A percentile compares a stretch with the other conserved stretches of the same genome.
These are phyloP conservation scores for Numenius phaeopus DNA, from an alignment of 2,797 vertebrate genomes.

Conservation along the genomic window DNA sequence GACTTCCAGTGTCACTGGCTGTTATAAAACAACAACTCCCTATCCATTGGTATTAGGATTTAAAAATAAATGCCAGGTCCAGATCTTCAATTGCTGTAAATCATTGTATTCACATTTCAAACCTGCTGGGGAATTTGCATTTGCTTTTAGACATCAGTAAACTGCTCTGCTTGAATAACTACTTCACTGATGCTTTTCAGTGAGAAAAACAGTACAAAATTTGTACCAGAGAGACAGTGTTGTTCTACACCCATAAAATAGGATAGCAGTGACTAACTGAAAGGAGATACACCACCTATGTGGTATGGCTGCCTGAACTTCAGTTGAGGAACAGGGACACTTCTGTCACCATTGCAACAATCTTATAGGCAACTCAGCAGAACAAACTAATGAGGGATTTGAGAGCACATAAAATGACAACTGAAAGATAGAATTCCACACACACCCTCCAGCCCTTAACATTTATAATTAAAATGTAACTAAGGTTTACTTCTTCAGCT, in stretches of 20 bases:
- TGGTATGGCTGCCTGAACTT: neutral
- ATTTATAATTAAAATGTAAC: neutral
- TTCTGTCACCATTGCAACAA: neutral
- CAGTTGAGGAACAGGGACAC: neutral
- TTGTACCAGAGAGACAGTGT: neutral
- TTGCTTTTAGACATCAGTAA: neutral
- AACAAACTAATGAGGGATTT: neutral
- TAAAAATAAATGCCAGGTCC: neutral
- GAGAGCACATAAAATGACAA: neutral
- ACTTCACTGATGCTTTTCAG: neutral
- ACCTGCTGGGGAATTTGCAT: neutral
- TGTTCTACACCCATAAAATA: neutral
- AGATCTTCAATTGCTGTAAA: neutral
- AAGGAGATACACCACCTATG: neutral
- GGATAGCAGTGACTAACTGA: neutral
- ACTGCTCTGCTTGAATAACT: neutral
- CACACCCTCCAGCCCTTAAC: neutral
- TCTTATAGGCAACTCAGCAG: neutral
- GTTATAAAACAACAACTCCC: neutral
- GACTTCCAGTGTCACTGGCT: neutral
- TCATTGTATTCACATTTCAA: neutral
- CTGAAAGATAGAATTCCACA: neutral
- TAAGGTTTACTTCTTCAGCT: neutral
- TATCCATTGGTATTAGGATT: neutral
- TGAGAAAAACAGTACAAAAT: neutral